phyloP scores from a whole-genome alignment of 1,140 invertebrate genomes.

The Pollicipes pollicipes region DNA sequence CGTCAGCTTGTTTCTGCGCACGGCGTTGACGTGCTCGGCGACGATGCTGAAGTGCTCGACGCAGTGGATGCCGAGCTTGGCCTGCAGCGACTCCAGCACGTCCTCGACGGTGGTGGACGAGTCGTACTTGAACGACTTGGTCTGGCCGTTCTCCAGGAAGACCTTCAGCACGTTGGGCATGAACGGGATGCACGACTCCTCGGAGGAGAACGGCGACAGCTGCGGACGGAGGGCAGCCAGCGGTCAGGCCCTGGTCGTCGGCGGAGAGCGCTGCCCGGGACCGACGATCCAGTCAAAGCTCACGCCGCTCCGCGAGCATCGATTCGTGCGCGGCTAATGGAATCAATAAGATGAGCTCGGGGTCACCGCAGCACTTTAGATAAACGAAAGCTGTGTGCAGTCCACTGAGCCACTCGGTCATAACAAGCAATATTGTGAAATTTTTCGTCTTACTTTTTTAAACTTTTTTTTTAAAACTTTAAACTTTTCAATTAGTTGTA shows the following conservation, averaged over 20 bases:
- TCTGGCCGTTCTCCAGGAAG: conserved; percentile 85
- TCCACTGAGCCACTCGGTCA: no score
- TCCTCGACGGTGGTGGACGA: conserved; percentile 70
- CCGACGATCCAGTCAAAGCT: no score
- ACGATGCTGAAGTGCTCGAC: conserved; percentile 71
- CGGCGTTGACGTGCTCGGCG: conserved; percentile 72
- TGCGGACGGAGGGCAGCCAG: conserved; percentile 28
- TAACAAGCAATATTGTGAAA: no score
- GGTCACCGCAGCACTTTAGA: no score
- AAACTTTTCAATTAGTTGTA: no score
- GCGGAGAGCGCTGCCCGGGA: no score
- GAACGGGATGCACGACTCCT: conserved; percentile 61
- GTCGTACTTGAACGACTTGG: conserved; percentile 92
- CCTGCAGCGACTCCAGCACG: conserved; percentile 62
- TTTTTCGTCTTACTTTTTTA: no score
- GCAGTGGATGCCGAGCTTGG: conserved; percentile 62
- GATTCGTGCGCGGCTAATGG: conserved; percentile 9
- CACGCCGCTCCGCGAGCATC: no score
- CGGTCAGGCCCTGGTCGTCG: not conserved
- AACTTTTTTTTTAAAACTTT: no score
- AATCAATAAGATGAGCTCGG: no score
- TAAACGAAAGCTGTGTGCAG: no score
- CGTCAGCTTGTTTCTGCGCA: conserved; percentile 62
- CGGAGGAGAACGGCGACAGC: conserved; percentile 47
- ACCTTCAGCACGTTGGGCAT: conserved; percentile 82